phyloP scores from a whole-genome alignment of 2,797 vertebrate species.

The Muscicapa striata region DNA sequence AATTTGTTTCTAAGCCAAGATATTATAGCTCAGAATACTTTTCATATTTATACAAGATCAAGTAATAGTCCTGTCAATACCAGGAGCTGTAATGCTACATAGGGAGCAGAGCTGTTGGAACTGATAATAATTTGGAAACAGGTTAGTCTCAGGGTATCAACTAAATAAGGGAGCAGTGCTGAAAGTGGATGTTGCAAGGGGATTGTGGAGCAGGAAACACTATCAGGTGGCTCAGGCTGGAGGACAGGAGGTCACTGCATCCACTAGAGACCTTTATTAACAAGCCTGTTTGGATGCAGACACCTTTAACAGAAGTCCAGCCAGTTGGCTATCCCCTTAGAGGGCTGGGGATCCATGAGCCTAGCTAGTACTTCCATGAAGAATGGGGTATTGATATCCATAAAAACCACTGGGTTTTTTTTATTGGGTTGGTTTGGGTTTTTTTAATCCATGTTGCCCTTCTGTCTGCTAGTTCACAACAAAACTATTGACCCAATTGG shows the following conservation, averaged over 20 bases:
- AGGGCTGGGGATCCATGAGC: background rate
- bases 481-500: background rate
- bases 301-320: background rate
- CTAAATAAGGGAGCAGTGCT: background rate
- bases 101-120: background rate
- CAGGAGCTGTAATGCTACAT: background rate
- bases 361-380: background rate
- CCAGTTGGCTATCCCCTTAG: background rate
- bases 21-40: background rate
- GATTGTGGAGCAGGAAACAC: fast-evolving
- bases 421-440: too few relatives aligned
- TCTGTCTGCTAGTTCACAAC: background rate
- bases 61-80: background rate
- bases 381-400: background rate
- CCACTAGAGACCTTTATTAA: background rate
- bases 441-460: background rate
- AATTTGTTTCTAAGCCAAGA: background rate
- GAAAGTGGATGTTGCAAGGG: background rate
- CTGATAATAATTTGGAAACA: background rate
- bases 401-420: fast-evolving
- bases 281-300: background rate
- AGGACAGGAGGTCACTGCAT: background rate
- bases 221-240: background rate
- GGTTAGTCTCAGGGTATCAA: background rate
- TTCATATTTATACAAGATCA: background rate